Conservation (phyloP, 2,797 vertebrate genomes). For the Lagorchestes hirsutus region DNA sequence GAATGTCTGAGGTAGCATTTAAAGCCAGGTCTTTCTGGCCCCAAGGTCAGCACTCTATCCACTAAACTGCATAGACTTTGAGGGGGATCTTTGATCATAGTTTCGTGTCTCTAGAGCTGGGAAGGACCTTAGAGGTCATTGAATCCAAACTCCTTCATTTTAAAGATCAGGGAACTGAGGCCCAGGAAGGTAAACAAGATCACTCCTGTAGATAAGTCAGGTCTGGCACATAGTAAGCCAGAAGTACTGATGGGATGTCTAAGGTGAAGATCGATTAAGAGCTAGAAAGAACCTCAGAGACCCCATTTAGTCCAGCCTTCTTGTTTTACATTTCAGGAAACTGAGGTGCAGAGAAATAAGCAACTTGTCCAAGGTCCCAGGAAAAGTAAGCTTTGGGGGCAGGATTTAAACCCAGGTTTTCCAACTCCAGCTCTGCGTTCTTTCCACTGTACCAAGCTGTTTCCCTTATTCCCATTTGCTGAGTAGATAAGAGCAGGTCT, state of each 20-base stretch:
- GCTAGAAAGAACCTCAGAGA: not conserved
- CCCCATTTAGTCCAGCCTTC: not conserved
- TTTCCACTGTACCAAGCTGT: not conserved
- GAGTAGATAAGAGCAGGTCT: no score
- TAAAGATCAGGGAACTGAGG: not conserved
- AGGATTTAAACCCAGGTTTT: no score
- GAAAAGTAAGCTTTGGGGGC: not conserved
- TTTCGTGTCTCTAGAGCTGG: not conserved
- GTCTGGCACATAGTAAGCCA: not conserved
- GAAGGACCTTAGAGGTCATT: not conserved
- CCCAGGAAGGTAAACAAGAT: not conserved
- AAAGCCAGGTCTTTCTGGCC: not conserved
- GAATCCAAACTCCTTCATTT: not conserved
- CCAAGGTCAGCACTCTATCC: not conserved
- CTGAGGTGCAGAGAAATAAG: not conserved
- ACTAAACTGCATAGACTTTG: not conserved
- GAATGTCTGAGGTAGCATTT: not conserved
- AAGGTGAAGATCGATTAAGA: not conserved
- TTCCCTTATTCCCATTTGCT: not conserved
- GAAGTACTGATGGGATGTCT: not conserved
- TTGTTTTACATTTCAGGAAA: not conserved
- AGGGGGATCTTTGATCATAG: not conserved
- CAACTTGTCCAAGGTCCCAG: not conserved
- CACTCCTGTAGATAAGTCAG: not conserved
- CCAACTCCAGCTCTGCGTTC: not conserved